phyloP scores from a whole-genome alignment of 1,140 invertebrate genomes.

The Carposina sasakii region DNA sequence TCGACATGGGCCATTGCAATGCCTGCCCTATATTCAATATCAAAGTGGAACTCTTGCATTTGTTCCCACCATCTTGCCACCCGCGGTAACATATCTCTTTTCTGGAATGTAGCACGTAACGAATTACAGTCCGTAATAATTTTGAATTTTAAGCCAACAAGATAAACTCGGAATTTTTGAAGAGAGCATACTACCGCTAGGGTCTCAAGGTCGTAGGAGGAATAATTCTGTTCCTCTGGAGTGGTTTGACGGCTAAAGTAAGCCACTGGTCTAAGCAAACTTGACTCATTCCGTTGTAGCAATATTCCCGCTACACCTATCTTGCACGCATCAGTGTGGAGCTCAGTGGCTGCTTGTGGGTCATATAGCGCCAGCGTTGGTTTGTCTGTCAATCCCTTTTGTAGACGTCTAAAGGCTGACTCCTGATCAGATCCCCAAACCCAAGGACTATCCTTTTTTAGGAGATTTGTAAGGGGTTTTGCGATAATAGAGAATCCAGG shows the following conservation, averaged over 20 bases:
- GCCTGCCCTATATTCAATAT: slow-evolving; percentile 29
- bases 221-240: slow-evolving; percentile 48
- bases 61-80: slow-evolving; percentile 36
- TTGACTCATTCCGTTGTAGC: background rate
- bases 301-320: slow-evolving; percentile 6
- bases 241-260: slow-evolving; percentile 25
- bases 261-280: slow-evolving; percentile 1
- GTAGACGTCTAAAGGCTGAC: background rate
- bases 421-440: slow-evolving; percentile 8
- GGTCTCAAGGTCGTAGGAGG: slow-evolving; percentile 50
- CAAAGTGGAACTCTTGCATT: slow-evolving; percentile 35
- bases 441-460: slow-evolving; percentile 12
- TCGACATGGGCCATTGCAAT: slow-evolving; percentile 36
- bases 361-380: slow-evolving; percentile 13
- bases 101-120: slow-evolving; percentile 21
- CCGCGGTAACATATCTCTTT: slow-evolving; percentile 25
- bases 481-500: slow-evolving; percentile 26
- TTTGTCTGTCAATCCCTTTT: background rate
- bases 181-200: slow-evolving; percentile 23
- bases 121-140: slow-evolving; percentile 42
- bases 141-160: slow-evolving; percentile 27
- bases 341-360: slow-evolving; percentile 1
- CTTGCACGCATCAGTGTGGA: slow-evolving; percentile 10
- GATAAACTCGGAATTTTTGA: slow-evolving; percentile 1
- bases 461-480: slow-evolving; percentile 17